Evolutionary conservation across 2,113 vertebrate species (phyloP).

Genomic region (Amphiprion percula): DNA sequence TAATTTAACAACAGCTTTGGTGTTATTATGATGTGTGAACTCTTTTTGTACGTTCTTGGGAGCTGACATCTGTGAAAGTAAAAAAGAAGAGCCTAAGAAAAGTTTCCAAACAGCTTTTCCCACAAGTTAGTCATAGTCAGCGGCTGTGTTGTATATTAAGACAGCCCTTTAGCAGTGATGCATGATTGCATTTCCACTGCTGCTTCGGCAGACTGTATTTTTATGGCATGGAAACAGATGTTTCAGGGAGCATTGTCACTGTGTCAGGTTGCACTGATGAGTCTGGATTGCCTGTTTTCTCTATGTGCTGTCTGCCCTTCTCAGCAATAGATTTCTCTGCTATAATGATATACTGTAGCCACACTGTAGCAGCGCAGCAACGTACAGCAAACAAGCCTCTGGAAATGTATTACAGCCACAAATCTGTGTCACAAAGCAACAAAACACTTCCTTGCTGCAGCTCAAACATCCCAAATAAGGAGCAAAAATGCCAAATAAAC

Average conservation of each 20-base stretch:
- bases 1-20: conserved; percentile 11
- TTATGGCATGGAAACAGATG: conserved; percentile 78
- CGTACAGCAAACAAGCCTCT: conserved; percentile 22
- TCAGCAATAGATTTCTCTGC: conserved; percentile 24
- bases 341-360: conserved; percentile 20
- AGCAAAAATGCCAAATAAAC: conserved; percentile 47
- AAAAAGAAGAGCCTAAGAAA: conserved; percentile 30
- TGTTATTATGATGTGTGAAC: not conserved
- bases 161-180: conserved; percentile 54
- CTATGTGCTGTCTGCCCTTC: conserved; percentile 29
- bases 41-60: not conserved
- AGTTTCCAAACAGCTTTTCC: conserved; percentile 66
- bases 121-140: conserved; percentile 59
- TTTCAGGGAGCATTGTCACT: conserved; percentile 56
- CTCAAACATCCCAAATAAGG: conserved; percentile 14
- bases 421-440: conserved; percentile 9
- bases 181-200: conserved; percentile 76
- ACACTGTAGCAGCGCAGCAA: conserved; percentile 9
- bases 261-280: conserved; percentile 62
- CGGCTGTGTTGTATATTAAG: conserved; percentile 50
- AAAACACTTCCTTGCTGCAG: not conserved
- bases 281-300: conserved; percentile 53
- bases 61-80: conserved; percentile 38
- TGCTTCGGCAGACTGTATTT: conserved; percentile 52
- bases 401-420: conserved; percentile 15